Base-by-base conservation (phyloP, 2,113 vertebrate species). In the Pseudopipra pipra region DNA sequence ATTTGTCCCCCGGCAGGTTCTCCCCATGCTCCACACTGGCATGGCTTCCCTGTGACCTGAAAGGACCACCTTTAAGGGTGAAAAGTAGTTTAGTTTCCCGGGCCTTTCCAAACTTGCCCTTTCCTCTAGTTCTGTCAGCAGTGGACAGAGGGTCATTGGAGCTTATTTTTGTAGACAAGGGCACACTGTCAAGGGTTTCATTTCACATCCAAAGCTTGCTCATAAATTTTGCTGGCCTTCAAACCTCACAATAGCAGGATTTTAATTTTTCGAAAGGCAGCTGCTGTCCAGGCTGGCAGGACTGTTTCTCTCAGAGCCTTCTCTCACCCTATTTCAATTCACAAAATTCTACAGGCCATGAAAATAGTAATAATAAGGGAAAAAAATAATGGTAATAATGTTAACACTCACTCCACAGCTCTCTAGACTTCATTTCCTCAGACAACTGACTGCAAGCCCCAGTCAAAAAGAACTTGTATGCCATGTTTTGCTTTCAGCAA, bases 31-130 rank as follows among this genome's bases (percentile, higher is more conserved):
- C 12, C 59, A 75, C 58, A 73, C 59, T 70, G 65, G 47, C 9
- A 0, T 44, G 39, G 39, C 78, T 95, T 93, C 80, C 35, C 37
- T 77, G 59, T 96, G 95, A 95, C 93, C 94, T 87, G 87, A 94
- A 96, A 96, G 86, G 93, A 95, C 93, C 95, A 97, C 95, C 96
- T 97, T 92, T 93, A 97, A 93, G 85, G 73, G 90, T 82, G 71
- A 92, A 83, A 90, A 81, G 65, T 20, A 67, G 55, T 85, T 94
- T 59, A 51, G 55, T 67, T 91, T 93, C 74, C 27, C 0, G 13
- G 44, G 56, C 56, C 70, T 91, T 95, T 83, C 71, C 62, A 63
- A 94, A 82, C 37, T 72, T 86, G 43, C 44, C 76, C 67, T 96
- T 92, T 94, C 91, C 87, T 90, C 84, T 91, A 62, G 35, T 82